phyloP scores from a whole-genome alignment of 2,113 vertebrate genomes.

The Glaucomys volans region DNA sequence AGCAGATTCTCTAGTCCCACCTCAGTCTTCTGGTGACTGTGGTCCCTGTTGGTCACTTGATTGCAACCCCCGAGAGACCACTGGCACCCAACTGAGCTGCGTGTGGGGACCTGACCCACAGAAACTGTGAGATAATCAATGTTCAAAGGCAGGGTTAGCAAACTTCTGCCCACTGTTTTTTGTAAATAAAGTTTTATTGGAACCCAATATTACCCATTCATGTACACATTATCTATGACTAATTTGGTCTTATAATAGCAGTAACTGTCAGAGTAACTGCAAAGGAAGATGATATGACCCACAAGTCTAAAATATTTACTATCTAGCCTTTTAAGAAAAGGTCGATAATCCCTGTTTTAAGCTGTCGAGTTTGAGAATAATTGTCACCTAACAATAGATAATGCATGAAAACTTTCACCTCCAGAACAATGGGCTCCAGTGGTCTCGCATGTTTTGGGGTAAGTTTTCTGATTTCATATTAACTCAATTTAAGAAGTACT shows the following conservation, averaged over 20 bases:
- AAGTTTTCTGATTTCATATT: not conserved
- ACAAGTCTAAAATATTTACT: not conserved
- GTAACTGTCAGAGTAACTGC: not conserved
- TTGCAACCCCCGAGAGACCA: not conserved
- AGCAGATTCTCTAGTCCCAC: not conserved
- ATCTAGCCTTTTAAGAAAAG: not conserved
- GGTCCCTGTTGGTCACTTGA: no score
- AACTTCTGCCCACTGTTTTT: not conserved
- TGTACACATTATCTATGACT: not conserved
- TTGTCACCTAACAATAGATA: not conserved
- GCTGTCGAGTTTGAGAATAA: not conserved
- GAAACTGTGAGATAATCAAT: not conserved
- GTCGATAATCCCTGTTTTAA: not conserved
- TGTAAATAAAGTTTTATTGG: constrained; percentile 48
- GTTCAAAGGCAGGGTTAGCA: not conserved
- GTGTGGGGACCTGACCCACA: not conserved
- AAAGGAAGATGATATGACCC: not conserved
- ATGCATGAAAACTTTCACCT: not conserved
- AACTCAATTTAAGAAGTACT: not conserved
- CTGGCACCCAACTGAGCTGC: not conserved
- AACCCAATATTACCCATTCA: not conserved
- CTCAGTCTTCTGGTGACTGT: not conserved
- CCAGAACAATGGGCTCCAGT: not conserved
- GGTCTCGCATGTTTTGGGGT: not conserved
- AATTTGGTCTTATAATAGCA: not conserved